Evolutionary conservation across 2,113 vertebrate species (phyloP).

Genomic region (Ochotona princeps): DNA sequence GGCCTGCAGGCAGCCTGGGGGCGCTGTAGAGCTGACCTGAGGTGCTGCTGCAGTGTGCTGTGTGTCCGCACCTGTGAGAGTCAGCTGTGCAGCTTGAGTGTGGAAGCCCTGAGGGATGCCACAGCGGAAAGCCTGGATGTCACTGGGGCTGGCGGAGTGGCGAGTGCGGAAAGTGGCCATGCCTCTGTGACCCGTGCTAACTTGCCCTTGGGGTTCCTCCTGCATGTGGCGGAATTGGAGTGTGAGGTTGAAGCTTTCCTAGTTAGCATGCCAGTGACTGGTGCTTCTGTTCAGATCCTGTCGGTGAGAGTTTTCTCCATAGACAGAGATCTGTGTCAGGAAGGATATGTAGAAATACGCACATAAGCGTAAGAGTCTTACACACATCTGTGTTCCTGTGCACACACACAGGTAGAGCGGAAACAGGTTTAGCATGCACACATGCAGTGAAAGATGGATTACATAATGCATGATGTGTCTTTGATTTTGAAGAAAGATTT

Average conservation of each 20-base stretch:
- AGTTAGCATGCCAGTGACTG: neutral
- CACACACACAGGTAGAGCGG: neutral
- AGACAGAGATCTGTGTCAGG: too few species aligned
- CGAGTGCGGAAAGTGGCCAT: neutral
- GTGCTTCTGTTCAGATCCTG: neutral
- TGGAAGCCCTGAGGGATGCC: neutral
- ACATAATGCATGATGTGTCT: neutral
- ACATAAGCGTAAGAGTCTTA: rapidly evolving
- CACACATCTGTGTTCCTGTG: rapidly evolving
- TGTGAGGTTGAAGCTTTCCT: neutral
- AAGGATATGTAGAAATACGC: neutral
- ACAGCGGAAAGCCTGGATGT: neutral
- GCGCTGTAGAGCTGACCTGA: neutral
- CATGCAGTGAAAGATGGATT: neutral
- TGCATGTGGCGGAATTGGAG: neutral
- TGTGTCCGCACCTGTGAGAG: neutral
- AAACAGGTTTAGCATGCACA: neutral
- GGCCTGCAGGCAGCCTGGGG: neutral
- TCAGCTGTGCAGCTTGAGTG: neutral
- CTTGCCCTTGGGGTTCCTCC: neutral
- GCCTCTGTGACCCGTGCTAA: neutral
- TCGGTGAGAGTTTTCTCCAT: neutral
- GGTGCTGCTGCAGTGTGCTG: neutral
- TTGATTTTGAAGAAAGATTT: neutral
- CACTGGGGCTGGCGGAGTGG: too few species aligned